These are phyloP conservation scores for Rhinella marina DNA, from an alignment of 2,797 vertebrate species.

Conservation along the genomic window DNA sequence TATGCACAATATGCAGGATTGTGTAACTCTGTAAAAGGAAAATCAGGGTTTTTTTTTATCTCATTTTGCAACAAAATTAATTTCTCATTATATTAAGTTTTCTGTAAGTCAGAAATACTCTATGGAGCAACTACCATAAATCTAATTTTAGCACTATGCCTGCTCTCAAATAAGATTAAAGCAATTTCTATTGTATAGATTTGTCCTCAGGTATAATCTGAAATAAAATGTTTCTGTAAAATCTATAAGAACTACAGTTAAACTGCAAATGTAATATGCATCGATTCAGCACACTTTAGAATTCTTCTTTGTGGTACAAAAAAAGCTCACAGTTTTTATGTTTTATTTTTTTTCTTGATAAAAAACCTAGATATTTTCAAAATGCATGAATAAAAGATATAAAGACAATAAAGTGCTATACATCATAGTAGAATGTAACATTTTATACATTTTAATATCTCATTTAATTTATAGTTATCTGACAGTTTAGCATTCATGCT, in stretches of 20 bases:
- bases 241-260: constrained; percentile 71
- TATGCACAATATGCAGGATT: neutral
- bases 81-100: constrained; percentile 64
- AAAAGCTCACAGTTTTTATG: constrained; percentile 1
- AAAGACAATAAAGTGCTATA: neutral
- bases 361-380: neutral
- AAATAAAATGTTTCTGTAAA: constrained; percentile 68
- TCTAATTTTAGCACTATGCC: constrained; percentile 61
- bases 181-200: constrained; percentile 70
- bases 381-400: neutral
- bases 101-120: constrained; percentile 53
- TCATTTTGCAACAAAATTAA: constrained; percentile 34
- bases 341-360: constrained; percentile 1
- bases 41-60: neutral
- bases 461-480: neutral
- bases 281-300: constrained; percentile 67
- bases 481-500: neutral
- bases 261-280: constrained; percentile 73
- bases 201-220: constrained; percentile 68
- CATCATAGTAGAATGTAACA: neutral
- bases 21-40: neutral
- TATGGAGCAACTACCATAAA: constrained; percentile 68
- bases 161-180: constrained; percentile 74
- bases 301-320: constrained; percentile 64
- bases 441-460: neutral